Percentiles rank a stretch among this genome's conserved stretches.
phyloP scores from a whole-genome alignment of 1,140 invertebrate genomes.

The Drosophila bocqueti region DNA sequence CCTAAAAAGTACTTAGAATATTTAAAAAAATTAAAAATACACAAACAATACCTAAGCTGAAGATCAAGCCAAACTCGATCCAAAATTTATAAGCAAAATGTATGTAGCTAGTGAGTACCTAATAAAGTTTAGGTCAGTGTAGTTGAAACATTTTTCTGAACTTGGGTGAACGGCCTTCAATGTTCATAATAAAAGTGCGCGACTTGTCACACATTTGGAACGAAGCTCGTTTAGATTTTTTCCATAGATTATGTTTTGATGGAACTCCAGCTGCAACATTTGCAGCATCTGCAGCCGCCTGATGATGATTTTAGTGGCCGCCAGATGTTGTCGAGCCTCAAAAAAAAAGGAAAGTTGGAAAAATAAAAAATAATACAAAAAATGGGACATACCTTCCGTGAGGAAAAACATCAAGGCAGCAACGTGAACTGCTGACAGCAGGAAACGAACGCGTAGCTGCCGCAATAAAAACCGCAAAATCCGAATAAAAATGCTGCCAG shows the following conservation, averaged over 20 bases:
- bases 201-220: constrained; percentile 75
- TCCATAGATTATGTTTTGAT: constrained; percentile 71
- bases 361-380: constrained; percentile 23
- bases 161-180: constrained; percentile 40
- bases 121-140: neutral
- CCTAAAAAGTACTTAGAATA: neutral
- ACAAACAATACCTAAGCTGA: neutral
- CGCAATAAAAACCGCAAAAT: constrained; percentile 69
- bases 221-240: constrained; percentile 74
- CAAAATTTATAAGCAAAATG: neutral
- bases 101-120: no score
- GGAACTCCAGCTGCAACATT: constrained; percentile 42
- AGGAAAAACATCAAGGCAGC: constrained; percentile 44
- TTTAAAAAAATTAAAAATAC: no score
- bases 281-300: constrained; percentile 31
- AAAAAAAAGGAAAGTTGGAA: constrained; percentile 2
- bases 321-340: constrained; percentile 40
- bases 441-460: constrained; percentile 35
- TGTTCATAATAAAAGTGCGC: constrained; percentile 71
- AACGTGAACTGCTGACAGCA: constrained; percentile 67
- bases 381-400: constrained; percentile 20
- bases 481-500: constrained; percentile 70
- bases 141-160: constrained; percentile 39
- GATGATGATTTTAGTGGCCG: constrained; percentile 63
- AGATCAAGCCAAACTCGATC: neutral